Evolutionary conservation across 2,888 invertebrate genomes (phyloP), one percentile per base, ranked within the genome.

Genomic region (Brenthis hecate): DNA sequence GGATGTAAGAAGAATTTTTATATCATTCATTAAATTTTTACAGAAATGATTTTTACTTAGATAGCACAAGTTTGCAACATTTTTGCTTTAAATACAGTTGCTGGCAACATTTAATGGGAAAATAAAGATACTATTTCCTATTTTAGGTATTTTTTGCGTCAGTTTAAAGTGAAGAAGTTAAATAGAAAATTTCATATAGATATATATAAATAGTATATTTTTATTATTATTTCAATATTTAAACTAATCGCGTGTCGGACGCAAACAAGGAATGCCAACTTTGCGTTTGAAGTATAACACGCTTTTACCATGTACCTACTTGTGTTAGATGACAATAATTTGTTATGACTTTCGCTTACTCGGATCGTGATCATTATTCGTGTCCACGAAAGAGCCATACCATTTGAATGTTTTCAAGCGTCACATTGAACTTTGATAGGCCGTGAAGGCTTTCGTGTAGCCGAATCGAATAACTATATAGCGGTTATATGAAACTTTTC

Each of bases 401-500:
- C 78, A 80, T 82, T 80, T 76, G 75, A 80, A 80, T 78, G 75
- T 77, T 78, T 72, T 77, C 71, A 68, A 78, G 72, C 74, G 71
- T 70, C 63, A 69, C 68, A 68, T 69, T 71, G 57, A 73, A 71
- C 72, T 72, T 67, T 69, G 70, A 71, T 65, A 71, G 65, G 51
- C 66, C 53, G 67, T 67, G 55, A 66, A 64, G 66, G 60, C 65
- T 71, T 69, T 68, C 68, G 70, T 66, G 48, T 64, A 65, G 16
- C 55, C 60, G 56, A 56, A 64, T 51, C 63, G 58, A 65, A 63
- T 63, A 58, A 48, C 61, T 56, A 58, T 63, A 32, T 16, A 55
- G 56, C 16, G 48, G 54, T 53, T 54, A 64, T 64, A 58, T 61
- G 47, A 65, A 69, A 56, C 56, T 43, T 69, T 56, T 69, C 65